These are phyloP conservation scores for Bombyx mandarina DNA, from an alignment of 1,140 invertebrate genomes.

Conservation along the genomic window DNA sequence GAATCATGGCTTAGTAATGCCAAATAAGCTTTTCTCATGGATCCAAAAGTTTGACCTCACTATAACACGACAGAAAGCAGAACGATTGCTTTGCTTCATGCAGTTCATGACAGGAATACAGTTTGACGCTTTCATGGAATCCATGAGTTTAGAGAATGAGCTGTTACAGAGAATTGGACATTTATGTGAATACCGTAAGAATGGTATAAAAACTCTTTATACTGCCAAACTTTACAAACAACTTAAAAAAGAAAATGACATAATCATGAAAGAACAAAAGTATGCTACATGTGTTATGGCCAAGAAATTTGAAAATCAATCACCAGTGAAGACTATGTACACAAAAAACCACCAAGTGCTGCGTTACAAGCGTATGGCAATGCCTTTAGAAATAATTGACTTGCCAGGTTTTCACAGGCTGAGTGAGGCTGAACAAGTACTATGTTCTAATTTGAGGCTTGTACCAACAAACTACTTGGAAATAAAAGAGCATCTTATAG, in stretches of 20 bases:
- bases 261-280: conserved; percentile 70
- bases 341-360: conserved; percentile 16
- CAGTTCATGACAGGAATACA: conserved; percentile 80
- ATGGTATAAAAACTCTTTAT: conserved; percentile 79
- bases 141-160: conserved; percentile 78
- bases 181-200: conserved; percentile 78
- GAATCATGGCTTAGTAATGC: conserved; percentile 84
- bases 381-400: conserved; percentile 82
- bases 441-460: conserved; percentile 83
- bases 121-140: conserved; percentile 85
- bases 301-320: conserved; percentile 47
- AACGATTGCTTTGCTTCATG: conserved; percentile 79
- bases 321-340: conserved; percentile 29
- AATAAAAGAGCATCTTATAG: conserved; percentile 80
- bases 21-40: conserved; percentile 75
- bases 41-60: conserved; percentile 77
- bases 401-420: conserved; percentile 86
- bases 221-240: conserved; percentile 79
- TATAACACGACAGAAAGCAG: conserved; percentile 73
- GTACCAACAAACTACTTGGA: conserved; percentile 84
- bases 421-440: conserved; percentile 77
- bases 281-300: conserved; percentile 55
- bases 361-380: conserved; percentile 31
- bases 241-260: conserved; percentile 74
- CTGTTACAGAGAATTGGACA: conserved; percentile 76